Evolutionary conservation across 2,113 vertebrate species (phyloP), one percentile per base, ranked within the genome.

Genomic region (Micronycteris hirsuta): DNA sequence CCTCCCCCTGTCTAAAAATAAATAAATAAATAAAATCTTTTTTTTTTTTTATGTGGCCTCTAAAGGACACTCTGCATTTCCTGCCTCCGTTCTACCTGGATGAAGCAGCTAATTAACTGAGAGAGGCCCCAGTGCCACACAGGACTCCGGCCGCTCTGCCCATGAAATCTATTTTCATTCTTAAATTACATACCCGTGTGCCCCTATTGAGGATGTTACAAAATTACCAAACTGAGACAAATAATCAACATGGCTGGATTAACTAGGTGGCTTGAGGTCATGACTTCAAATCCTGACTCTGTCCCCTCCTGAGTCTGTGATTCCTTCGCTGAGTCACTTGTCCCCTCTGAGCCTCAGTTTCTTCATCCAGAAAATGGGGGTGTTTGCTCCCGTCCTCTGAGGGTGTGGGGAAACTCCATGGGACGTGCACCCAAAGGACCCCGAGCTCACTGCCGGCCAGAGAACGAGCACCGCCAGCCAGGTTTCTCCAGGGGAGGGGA

Each of bases 401-500:
- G 43, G 77, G 16, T 56, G 58, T 20, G 33, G 7, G 71, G 26
- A 52, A 49, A 68, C 16, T 41, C 33, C 20, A 2, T 16, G 70
- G 58, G 47, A 6, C 1, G 2, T 16, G 41, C 8, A 13, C 13
- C 19, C 26, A n/a, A 47, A 41, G 68, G 13, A 6, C 65, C 36
- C 4, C 1, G 7, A 43, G 2, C 0, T 3, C 1, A 2, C 43
- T 43, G 63, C 52, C 65, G 0, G 16, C 31, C 58, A 28, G 31
- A 63, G n/a, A 58, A 45, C 3, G 3, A 61, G 41, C 26, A 2
- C 16, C 65, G 20, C n/a, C 3, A 1, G 15, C 65, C 22, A 17
- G 31, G n/a, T 28, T 36, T 38, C 82, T 33, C 4, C 77, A 26
- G 38, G 43, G 56, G 56, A 24, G 58, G 58, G 19, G 2, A 58